These are phyloP conservation scores for Heliconius aoede DNA, from an alignment of 2,888 invertebrate species.

Conservation along the genomic window DNA sequence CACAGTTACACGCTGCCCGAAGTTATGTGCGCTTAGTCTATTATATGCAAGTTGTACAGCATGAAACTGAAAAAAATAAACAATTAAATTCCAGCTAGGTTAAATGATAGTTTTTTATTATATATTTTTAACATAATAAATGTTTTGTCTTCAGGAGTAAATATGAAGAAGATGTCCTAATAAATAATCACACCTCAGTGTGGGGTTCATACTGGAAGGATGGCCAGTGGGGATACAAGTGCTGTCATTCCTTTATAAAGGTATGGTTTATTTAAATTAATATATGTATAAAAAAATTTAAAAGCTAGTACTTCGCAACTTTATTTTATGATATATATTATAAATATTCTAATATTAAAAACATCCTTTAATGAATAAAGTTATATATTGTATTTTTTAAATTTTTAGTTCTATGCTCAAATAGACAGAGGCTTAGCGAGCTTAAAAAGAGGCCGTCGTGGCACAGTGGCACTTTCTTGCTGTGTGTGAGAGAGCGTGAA, in stretches of 20 bases:
- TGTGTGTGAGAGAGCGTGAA: too few relatives aligned
- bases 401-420: neutral
- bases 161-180: conserved; percentile 96
- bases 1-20: neutral
- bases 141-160: conserved; percentile 83
- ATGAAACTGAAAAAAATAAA: too few relatives aligned
- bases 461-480: too few relatives aligned
- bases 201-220: conserved; percentile 98
- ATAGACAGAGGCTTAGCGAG: neutral
- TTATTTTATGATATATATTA: too few relatives aligned
- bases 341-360: too few relatives aligned
- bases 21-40: neutral
- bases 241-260: conserved; percentile 96
- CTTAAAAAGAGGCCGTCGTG: too few relatives aligned
- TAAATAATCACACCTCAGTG: conserved; percentile 96
- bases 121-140: neutral
- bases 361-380: too few relatives aligned
- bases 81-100: neutral
- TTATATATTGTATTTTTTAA: too few relatives aligned
- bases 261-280: conserved; percentile 57
- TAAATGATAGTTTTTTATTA: neutral
- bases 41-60: too few relatives aligned
- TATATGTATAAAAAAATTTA: too few relatives aligned
- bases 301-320: too few relatives aligned
- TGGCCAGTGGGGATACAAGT: conserved; percentile 97